These are phyloP conservation scores for Conistra vaccinii DNA, from an alignment of 2,888 invertebrate species.

Conservation along the genomic window DNA sequence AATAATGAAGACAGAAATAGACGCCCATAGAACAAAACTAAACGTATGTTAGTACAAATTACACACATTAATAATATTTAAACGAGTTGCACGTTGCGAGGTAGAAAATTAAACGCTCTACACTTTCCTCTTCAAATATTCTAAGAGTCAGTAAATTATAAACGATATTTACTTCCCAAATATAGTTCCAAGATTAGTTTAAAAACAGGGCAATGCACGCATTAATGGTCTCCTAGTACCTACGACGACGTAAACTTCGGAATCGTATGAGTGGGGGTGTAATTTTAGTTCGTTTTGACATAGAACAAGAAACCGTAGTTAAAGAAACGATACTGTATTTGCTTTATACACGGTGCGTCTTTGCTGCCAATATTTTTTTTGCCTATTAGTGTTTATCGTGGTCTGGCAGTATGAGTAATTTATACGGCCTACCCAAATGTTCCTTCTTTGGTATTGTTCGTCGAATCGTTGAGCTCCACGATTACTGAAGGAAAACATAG, in stretches of 20 bases:
- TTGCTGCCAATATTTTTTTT: neutral
- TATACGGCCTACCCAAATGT: too few relatives aligned
- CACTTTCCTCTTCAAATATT: constrained; percentile 46
- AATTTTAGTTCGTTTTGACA: constrained; percentile 48
- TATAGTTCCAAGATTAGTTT: constrained; percentile 23
- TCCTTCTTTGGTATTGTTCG: too few relatives aligned
- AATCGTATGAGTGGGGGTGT: constrained; percentile 28
- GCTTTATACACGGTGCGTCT: neutral
- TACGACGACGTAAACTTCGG: constrained; percentile 16
- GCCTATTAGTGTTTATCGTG: too few relatives aligned
- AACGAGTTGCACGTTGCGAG: neutral
- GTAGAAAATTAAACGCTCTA: constrained; percentile 27
- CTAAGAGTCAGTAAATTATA: constrained; percentile 28
- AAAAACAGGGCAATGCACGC: constrained; percentile 47
- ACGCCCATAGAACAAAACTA: constrained; percentile 13
- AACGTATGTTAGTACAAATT: constrained; percentile 17
- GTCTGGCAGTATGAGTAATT: too few relatives aligned
- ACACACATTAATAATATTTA: constrained; percentile 24
- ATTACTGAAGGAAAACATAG: too few relatives aligned
- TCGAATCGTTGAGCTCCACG: too few relatives aligned
- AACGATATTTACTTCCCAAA: constrained; percentile 35
- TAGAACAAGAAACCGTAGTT: neutral
- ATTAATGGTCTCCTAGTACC: constrained; percentile 16
- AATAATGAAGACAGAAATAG: constrained; percentile 12
- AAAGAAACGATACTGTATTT: neutral